Evolutionary conservation across 2,888 invertebrate species (phyloP), one percentile per base, ranked within the genome.

Genomic region (Papilio protenor): DNA sequence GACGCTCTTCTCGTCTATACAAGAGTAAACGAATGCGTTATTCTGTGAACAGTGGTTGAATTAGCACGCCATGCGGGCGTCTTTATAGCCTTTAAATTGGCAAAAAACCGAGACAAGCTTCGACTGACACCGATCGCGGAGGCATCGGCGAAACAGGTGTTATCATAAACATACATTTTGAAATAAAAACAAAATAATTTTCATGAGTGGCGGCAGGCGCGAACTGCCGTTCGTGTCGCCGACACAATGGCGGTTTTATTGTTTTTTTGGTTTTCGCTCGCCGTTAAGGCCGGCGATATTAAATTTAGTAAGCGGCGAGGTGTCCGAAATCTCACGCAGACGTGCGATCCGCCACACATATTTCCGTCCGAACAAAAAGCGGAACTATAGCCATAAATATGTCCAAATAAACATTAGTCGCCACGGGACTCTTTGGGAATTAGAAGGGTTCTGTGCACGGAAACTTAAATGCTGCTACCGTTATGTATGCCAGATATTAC

Each of bases 301-400:
- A 94, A 94, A 94, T 94, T 94, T 94, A 94, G 94, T 94, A 94
- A 94, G 91, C 92, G 92, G 91, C 91, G 94, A 95, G 95, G 95
- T 95, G 95, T 95, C 94, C 92, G 91, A 94, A 94, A 93, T 95
- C 95, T 94, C 95, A 91, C 94, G 94, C 91, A 91, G 93, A 94
- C 94, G 95, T 94, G 95, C 94, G 94, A 95, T 91, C 94, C 95
- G 95, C 95, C 94, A 95, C 95, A 95, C 95, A 95, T 95, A 95
- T 95, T 95, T 95, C 92, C 94, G 92, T 92, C 92, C 84, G 87
- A 90, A 94, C 94, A 95, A 95, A 95, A 95, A 94, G 93, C 93
- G 91, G 94, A 94, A 94, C 94, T 94, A 94, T 94, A 93, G 94
- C 95, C 94, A 95, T 95, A 95, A 95, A 95, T 95, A 95, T 95